These are phyloP conservation scores for Alcis repandata DNA, from an alignment of 2,888 invertebrate genomes.

Conservation along the genomic window DNA sequence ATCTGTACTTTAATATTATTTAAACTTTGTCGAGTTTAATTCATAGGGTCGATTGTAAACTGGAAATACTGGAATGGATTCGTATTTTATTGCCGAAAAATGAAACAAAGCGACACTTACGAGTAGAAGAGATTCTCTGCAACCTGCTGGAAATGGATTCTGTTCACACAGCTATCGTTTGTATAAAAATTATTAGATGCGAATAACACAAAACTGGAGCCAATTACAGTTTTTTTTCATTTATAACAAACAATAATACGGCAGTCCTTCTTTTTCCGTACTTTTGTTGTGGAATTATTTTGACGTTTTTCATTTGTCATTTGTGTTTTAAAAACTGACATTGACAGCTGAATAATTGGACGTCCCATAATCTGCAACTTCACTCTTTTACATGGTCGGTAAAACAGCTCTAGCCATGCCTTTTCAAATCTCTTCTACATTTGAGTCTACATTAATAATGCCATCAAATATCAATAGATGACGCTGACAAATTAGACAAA, in stretches of 20 bases:
- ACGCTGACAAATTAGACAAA: no score
- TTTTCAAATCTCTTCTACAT: no score
- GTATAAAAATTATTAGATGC: not conserved
- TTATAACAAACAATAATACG: not conserved
- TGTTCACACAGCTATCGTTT: not conserved
- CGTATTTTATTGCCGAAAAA: not conserved
- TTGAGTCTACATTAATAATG: no score
- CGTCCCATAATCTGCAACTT: slow-evolving; percentile 5
- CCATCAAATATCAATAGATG: no score
- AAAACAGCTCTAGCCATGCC: no score
- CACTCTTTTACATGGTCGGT: no score
- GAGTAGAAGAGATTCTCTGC: not conserved
- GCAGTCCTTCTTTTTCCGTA: not conserved
- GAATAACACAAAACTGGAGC: not conserved
- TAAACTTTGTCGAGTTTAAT: not conserved
- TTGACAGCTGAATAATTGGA: not conserved
- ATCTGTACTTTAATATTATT: not conserved
- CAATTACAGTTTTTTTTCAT: not conserved
- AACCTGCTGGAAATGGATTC: not conserved
- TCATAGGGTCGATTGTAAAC: not conserved
- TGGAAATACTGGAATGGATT: not conserved
- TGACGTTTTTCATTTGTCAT: not conserved
- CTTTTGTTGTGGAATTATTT: slow-evolving; percentile 15
- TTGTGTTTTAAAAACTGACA: not conserved
- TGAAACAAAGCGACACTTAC: slow-evolving; percentile 9